These are phyloP conservation scores for Strigamia crassipes DNA, from an alignment of 2,888 invertebrate genomes.

Conservation along the genomic window DNA sequence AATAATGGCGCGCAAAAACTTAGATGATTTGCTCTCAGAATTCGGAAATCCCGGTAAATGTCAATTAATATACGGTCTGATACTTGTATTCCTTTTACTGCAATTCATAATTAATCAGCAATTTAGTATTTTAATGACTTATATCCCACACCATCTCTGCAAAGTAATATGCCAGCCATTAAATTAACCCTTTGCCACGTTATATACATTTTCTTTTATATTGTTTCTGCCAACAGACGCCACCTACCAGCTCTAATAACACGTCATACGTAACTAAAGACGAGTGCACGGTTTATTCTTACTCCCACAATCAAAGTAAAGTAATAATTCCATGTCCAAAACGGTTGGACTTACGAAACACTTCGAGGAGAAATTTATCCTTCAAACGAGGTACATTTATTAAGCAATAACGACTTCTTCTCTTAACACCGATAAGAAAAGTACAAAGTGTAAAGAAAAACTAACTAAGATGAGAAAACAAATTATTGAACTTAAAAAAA, in stretches of 20 bases:
- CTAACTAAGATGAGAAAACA: too few species aligned
- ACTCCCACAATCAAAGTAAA: not conserved
- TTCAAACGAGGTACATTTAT: not conserved
- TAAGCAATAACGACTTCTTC: not conserved
- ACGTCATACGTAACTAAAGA: not conserved
- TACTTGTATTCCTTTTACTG: not conserved
- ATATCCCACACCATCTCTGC: not conserved
- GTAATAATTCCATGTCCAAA: not conserved
- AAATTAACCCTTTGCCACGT: not conserved
- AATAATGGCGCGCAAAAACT: not conserved
- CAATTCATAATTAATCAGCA: not conserved
- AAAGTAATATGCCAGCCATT: not conserved
- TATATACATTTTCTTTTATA: not conserved
- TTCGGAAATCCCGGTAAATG: constrained; percentile 30
- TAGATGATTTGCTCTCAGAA: constrained; percentile 5
- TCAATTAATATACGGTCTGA: not conserved
- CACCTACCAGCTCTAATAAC: not conserved
- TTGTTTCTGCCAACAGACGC: not conserved
- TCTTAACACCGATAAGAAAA: not conserved
- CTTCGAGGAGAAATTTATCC: constrained; percentile 20
- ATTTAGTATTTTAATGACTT: not conserved
- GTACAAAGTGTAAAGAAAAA: not conserved
- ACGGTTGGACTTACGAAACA: not conserved
- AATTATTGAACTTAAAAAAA: too few species aligned
- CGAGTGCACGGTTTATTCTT: not conserved